phyloP scores from a whole-genome alignment of 2,797 vertebrate genomes.

The Selene dorsalis region DNA sequence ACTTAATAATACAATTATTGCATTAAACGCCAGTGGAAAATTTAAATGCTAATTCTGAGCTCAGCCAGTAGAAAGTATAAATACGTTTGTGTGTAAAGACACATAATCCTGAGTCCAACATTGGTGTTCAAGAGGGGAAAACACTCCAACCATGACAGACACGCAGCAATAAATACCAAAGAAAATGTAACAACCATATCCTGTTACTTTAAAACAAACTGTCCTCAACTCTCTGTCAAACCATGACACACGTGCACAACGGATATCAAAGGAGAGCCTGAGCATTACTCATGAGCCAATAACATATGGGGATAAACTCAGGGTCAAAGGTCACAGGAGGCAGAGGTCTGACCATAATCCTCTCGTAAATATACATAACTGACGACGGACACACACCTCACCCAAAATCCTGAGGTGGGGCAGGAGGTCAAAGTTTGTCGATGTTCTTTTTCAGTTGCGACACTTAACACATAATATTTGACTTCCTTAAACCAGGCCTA shows the following conservation, averaged over 20 bases:
- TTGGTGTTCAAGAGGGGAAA: neutral
- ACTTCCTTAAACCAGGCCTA: too few species aligned
- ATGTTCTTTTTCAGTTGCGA: neutral
- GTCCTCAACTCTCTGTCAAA: neutral
- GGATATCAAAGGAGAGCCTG: constrained; percentile 40
- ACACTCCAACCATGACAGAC: neutral
- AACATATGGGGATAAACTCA: constrained; percentile 47
- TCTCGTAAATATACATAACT: constrained; percentile 65
- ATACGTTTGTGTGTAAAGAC: neutral
- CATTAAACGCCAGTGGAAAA: neutral
- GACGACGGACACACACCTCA: constrained; percentile 52
- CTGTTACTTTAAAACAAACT: neutral
- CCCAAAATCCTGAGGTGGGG: constrained; percentile 11
- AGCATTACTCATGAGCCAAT: constrained; percentile 60
- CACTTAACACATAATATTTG: neutral
- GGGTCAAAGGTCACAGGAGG: constrained; percentile 70
- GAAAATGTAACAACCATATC: neutral
- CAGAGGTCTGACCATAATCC: constrained; percentile 55
- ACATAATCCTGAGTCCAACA: fast-evolving
- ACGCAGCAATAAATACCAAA: neutral
- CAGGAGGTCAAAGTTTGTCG: neutral
- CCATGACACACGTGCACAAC: neutral
- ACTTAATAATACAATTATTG: neutral
- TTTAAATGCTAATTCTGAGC: neutral
- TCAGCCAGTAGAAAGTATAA: neutral